A percentile compares a stretch with the other conserved stretches of the same genome.
Conservation (phyloP, 2,113 vertebrate species). For the Myotis yumanensis region DNA sequence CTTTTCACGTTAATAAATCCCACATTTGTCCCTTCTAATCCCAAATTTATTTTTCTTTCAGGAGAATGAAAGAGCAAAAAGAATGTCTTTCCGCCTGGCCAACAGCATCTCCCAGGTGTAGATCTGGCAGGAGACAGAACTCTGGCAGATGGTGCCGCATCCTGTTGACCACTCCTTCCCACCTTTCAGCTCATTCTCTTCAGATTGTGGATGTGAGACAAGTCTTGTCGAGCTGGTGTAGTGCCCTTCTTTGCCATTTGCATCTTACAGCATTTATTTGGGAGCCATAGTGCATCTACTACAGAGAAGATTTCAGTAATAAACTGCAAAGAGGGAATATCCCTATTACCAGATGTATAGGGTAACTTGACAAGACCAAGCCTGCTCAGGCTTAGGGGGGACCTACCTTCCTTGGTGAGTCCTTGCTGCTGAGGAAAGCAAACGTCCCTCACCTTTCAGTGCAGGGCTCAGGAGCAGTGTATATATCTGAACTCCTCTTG, state of each 20-base stretch:
- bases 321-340: conserved; percentile 52
- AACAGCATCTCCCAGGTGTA: conserved; percentile 85
- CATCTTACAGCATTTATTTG: conserved; percentile 67
- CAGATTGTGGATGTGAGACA: conserved; percentile 62
- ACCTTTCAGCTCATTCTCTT: conserved; percentile 61
- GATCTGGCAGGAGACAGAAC: neutral
- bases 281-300: conserved; percentile 54
- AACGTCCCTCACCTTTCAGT: conserved; percentile 34
- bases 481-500: neutral
- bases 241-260: conserved; percentile 64
- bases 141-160: neutral
- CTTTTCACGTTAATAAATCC: neutral
- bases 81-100: conserved; percentile 80
- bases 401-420: conserved; percentile 12
- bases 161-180: conserved; percentile 42
- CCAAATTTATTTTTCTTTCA: conserved; percentile 68
- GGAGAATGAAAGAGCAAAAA: conserved; percentile 83
- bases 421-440: neutral
- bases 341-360: conserved; percentile 11
- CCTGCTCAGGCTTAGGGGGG: neutral
- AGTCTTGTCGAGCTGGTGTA: conserved; percentile 55
- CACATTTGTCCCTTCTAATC: neutral
- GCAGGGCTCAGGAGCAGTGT: conserved; percentile 23
- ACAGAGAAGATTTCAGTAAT: conserved; percentile 67
- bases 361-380: conserved; percentile 22